Base-by-base conservation (phyloP, 2,888 invertebrate species). In the Sceliomorpha sp. region DNA sequence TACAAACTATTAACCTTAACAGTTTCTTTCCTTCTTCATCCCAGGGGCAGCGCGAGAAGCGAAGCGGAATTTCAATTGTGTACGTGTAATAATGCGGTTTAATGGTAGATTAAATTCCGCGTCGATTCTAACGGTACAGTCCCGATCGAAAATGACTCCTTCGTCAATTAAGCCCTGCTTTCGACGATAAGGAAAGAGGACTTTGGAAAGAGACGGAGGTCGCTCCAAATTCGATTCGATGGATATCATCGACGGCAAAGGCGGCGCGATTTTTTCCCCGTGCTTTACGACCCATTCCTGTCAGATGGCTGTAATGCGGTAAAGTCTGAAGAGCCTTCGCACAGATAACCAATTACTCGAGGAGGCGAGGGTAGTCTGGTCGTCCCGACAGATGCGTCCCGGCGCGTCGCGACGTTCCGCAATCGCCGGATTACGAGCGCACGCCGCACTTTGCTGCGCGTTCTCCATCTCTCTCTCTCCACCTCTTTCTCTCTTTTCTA, bases 281-380 rank as follows among this genome's bases (percentile, higher is more conserved):
- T 51, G 64, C 50, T 73, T 73, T 69, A 73, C 66, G 72, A 72
- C 62, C 74, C 64, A 66, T 70, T 73, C 70, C 68, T 70, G 80
- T 80, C 80, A 81, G 79, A 77, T 78, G 78, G 78, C 66, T 73
- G 72, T 83, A 84, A 82, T 74, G 67, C 76, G 80, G 79, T 80
- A 82, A 84, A 84, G 82, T 83, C 79, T 82, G 83, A 85, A 86
- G 85, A 86, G 83, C 78, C 82, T 85, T 66, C 83, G 87, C 85
- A 86, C 86, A 86, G 88, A 87, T 88, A 87, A 87, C 84, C 88
- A 88, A 88, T 88, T 88, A 86, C 77, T 74, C 71, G 69, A 58
- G 70, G 77, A n/a, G 73, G 77, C 75, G 79, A 79, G 80, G 75
- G 76, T 70, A 51, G 66, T 40, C 47, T 51, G 55, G 39, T 71